Evolutionary conservation across 1,140 invertebrate species (phyloP).

Genomic region (Drosophila auraria): DNA sequence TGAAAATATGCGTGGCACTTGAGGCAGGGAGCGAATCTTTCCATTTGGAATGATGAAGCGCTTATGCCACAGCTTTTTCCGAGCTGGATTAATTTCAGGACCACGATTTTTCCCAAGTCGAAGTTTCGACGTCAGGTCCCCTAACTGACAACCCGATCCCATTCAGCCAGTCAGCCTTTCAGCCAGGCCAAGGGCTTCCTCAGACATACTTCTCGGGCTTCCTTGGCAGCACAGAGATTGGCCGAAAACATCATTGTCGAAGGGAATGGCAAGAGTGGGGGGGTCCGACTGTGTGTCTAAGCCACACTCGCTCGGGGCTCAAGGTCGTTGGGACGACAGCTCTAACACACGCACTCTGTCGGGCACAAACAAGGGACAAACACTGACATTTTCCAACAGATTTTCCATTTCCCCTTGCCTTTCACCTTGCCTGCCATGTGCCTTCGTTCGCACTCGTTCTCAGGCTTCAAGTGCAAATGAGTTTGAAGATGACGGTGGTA

Average conservation of each 20-base stretch:
- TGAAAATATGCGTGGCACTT: conserved; percentile 19
- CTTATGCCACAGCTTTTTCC: neutral
- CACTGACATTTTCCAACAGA: conserved; percentile 24
- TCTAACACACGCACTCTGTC: conserved; percentile 18
- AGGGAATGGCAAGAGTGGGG: neutral
- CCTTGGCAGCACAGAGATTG: neutral
- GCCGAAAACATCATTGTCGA: conserved; percentile 18
- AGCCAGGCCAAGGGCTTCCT: conserved; percentile 2
- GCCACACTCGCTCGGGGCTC: conserved; percentile 35
- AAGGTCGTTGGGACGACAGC: conserved; percentile 50
- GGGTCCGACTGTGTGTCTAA: conserved; percentile 7
- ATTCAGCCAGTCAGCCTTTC: neutral
- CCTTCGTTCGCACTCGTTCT: conserved; percentile 13
- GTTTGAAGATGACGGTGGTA: conserved; percentile 32
- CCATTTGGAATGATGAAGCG: conserved; percentile 30
- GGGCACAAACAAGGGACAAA: conserved; percentile 14
- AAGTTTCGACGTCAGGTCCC: conserved; percentile 3
- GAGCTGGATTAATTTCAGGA: conserved; percentile 12
- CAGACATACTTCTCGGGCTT: conserved; percentile 14
- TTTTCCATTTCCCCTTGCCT: conserved; percentile 29
- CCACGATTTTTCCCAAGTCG: conserved; percentile 6
- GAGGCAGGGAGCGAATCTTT: neutral
- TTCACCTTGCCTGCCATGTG: conserved; percentile 11
- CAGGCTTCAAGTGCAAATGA: conserved; percentile 73
- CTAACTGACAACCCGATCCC: conserved; percentile 1